Percentiles rank a stretch among this genome's conserved stretches.
phyloP scores from a whole-genome alignment of 1,140 invertebrate genomes.

The Ephestia elutella region DNA sequence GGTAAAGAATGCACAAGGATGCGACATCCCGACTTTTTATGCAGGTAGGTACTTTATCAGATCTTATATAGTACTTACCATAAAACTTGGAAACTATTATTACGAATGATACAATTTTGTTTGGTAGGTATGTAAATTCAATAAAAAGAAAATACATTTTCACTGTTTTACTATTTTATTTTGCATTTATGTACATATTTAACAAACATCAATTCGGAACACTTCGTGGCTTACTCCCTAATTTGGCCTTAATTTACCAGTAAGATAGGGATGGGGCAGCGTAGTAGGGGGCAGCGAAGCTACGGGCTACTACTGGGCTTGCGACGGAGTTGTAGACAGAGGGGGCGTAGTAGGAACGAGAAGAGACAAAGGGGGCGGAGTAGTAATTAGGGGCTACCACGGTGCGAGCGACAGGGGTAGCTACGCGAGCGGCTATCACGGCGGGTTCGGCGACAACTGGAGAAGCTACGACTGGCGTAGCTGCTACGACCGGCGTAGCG shows the following conservation, averaged over 20 bases:
- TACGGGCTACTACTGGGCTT: neutral
- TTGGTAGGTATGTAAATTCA: too few relatives aligned
- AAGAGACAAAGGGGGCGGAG: neutral
- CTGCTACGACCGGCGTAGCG: conserved; percentile 8
- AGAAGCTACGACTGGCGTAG: neutral
- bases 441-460: conserved; percentile 9
- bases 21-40: too few relatives aligned
- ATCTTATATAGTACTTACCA: too few relatives aligned
- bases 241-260: conserved; percentile 30
- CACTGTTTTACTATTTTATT: neutral
- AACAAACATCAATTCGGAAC: conserved; percentile 30
- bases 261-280: conserved; percentile 17
- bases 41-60: too few relatives aligned
- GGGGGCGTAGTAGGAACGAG: neutral
- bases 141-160: neutral
- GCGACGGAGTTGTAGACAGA: neutral
- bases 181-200: conserved; percentile 20
- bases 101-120: too few relatives aligned
- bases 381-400: neutral
- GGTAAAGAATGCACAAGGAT: too few relatives aligned
- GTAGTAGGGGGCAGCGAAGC: conserved; percentile 3
- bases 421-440: conserved; percentile 21
- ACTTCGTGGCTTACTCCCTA: conserved; percentile 13
- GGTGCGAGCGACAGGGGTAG: conserved; percentile 1
- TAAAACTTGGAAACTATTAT: too few relatives aligned